Evolutionary conservation across 2,888 invertebrate species (phyloP), one percentile per base, ranked within the genome.

Genomic region (Punctoribates punctum): DNA sequence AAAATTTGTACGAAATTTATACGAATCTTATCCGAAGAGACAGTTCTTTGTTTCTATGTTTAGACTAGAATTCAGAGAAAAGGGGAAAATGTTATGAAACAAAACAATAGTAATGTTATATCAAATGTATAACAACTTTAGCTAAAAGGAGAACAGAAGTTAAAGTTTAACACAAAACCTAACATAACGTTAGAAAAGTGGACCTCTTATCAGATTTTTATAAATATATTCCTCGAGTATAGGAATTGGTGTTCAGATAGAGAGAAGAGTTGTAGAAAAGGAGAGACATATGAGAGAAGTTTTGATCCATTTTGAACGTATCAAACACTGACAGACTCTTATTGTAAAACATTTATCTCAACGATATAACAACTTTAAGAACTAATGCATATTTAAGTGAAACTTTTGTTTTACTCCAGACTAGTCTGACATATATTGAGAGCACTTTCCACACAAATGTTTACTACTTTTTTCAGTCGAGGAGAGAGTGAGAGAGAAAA

Each of bases 271-370:
- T 17, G 27, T 8, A 17, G n/a, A 6, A n/a, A 25, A 8, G 13
- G 29, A 27, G 27, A 29, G 54, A 20, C 20, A 54, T 6, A 20
- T 15, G 42, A 25, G 23, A 57, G 25, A 57, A 23, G 34, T 38
- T 65, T 65, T 65, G 65, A 65, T 65, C 65, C 65, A 65, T 65
- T 65, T 65, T 15, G n/a, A 38, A 65, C 65, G 34, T 65, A 65
- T 65, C 65, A 65, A 65, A 25, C 25, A 65, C 27, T 65, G 65
- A 65, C 65, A 65, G 65, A 65, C 34, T 65, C 65, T 65, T 65
- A 65, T 65, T 65, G 65, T 65, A 65, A 65, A 65, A 65, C 65
- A 38, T 65, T 65, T 65, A 65, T 65, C 38, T 29, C 29, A 65
- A 65, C 27, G 65, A 27, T 65, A 65, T 65, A 38, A 65, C 34